Evolutionary conservation across 2,888 invertebrate species (phyloP).

Genomic region (Carcina quercana): DNA sequence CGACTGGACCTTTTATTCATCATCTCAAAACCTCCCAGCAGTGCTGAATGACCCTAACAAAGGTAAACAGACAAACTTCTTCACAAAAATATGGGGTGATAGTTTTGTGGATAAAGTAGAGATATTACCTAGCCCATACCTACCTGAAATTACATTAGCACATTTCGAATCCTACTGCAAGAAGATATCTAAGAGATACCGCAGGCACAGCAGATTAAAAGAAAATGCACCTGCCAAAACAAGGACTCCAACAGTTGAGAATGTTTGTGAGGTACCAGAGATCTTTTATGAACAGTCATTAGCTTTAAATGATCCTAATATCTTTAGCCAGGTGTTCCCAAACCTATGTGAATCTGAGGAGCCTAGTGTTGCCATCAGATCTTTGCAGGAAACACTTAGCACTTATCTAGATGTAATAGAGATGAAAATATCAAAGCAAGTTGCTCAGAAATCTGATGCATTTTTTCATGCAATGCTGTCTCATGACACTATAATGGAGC

Average conservation of each 20-base stretch:
- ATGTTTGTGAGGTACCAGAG: constrained; percentile 83
- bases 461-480: constrained; percentile 99
- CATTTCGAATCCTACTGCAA: constrained; percentile 93
- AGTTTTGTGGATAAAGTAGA: constrained; percentile 89
- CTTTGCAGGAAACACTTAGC: constrained; percentile 92
- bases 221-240: constrained; percentile 52
- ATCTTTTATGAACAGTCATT: constrained; percentile 89
- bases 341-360: constrained; percentile 72
- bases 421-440: constrained; percentile 93
- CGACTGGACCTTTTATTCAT: constrained; percentile 91
- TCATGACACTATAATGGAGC: constrained; percentile 97
- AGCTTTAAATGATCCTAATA: constrained; percentile 84
- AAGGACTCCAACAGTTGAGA: constrained; percentile 60
- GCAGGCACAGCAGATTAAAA: constrained; percentile 76
- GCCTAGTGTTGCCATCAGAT: constrained; percentile 77
- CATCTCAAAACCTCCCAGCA: constrained; percentile 95
- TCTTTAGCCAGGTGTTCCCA: constrained; percentile 90
- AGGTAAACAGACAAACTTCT: constrained; percentile 93
- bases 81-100: constrained; percentile 99
- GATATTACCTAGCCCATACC: constrained; percentile 84
- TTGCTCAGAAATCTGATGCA: constrained; percentile 95
- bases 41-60: constrained; percentile 96
- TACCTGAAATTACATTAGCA: constrained; percentile 87
- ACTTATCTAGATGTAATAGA: constrained; percentile 97
- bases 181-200: constrained; percentile 80